A percentile compares a stretch with the other conserved stretches of the same genome.
phyloP scores from a whole-genome alignment of 2,113 vertebrate species.

The Callocephalon fimbriatum region DNA sequence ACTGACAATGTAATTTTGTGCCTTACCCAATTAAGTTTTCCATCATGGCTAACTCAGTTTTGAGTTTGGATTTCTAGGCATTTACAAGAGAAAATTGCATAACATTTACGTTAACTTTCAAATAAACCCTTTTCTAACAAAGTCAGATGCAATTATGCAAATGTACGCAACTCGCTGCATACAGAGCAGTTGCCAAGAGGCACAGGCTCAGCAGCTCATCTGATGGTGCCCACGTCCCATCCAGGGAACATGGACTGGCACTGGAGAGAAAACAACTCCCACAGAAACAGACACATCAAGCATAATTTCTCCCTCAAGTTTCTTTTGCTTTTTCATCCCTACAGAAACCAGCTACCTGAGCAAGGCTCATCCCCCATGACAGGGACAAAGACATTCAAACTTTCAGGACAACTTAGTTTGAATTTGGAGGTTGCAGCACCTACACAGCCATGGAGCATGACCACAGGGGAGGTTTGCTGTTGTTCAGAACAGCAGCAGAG shows the following conservation, averaged over 20 bases:
- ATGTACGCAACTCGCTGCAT: rapidly evolving
- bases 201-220: neutral
- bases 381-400: neutral
- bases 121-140: neutral
- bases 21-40: neutral
- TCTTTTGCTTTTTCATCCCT: neutral
- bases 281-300: neutral
- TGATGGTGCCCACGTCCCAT: neutral
- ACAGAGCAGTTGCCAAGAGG: neutral
- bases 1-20: rapidly evolving
- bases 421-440: neutral
- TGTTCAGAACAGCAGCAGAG: neutral
- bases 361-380: neutral
- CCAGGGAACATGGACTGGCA: rapidly evolving
- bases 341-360: neutral
- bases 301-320: neutral
- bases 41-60: neutral
- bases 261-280: neutral
- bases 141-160: neutral
- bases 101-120: rapidly evolving
- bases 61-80: neutral
- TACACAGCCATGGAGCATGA: rapidly evolving
- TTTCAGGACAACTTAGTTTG: neutral
- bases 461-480: neutral
- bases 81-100: neutral